Percentiles rank a stretch among this genome's conserved stretches.
phyloP scores from a whole-genome alignment of 2,888 invertebrate species.

The Agriopis leucophaearia region DNA sequence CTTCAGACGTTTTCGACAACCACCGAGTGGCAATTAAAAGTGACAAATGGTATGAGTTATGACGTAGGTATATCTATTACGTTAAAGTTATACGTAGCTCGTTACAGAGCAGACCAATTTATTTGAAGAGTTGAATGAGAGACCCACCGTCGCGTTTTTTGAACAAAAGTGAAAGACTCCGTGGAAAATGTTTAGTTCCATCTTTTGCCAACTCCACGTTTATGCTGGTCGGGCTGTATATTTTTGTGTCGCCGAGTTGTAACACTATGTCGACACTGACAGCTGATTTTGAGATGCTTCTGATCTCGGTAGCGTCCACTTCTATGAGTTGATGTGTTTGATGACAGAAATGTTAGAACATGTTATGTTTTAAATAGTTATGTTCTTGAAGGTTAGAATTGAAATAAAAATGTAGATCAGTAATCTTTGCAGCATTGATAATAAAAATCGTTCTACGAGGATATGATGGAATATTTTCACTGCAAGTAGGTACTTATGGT shows the following conservation, averaged over 20 bases:
- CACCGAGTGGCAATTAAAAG: conserved; percentile 84
- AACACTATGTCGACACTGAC: conserved; percentile 61
- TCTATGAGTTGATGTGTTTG: conserved; percentile 19
- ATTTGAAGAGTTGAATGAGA: background rate
- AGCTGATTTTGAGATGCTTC: conserved; percentile 62
- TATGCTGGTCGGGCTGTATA: background rate
- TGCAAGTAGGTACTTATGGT: background rate
- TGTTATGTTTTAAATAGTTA: conserved; percentile 18
- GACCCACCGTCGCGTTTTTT: background rate
- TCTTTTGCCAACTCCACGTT: background rate
- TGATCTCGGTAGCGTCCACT: conserved; percentile 71
- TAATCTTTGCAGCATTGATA: background rate
- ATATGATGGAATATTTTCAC: background rate
- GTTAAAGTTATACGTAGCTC: conserved; percentile 15
- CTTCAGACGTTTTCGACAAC: conserved; percentile 74
- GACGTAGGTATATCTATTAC: conserved; percentile 15
- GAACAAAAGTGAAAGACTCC: background rate
- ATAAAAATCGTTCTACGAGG: background rate
- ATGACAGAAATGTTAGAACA: conserved; percentile 33
- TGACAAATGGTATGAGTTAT: conserved; percentile 83
- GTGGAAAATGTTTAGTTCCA: background rate
- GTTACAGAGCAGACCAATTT: conserved; percentile 11
- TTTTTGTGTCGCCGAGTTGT: conserved; percentile 49
- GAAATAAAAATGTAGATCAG: conserved; percentile 10
- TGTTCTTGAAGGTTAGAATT: conserved; percentile 26